These are phyloP conservation scores for Pollenia labialis DNA, from an alignment of 2,888 invertebrate genomes.

Conservation along the genomic window DNA sequence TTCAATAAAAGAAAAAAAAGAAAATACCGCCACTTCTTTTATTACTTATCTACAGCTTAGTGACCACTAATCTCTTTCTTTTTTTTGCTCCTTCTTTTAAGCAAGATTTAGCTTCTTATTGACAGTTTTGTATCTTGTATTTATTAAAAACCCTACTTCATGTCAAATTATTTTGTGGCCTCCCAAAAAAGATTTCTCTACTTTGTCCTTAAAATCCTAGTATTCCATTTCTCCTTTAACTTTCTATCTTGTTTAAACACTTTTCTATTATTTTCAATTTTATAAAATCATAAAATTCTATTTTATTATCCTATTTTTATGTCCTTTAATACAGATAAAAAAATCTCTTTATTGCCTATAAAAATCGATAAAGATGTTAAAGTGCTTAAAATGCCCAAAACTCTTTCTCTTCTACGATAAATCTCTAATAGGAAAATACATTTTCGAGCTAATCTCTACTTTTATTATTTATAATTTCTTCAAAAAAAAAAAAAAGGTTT, in stretches of 20 bases:
- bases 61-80: too few relatives aligned
- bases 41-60: too few relatives aligned
- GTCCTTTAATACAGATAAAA: background rate
- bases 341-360: constrained; percentile 48
- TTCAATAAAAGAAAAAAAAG: too few relatives aligned
- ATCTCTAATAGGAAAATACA: constrained; percentile 25
- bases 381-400: constrained; percentile 44
- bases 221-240: background rate
- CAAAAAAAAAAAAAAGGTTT: background rate
- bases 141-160: too few relatives aligned
- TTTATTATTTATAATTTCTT: constrained; percentile 40
- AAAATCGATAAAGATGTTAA: constrained; percentile 73
- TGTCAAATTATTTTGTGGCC: too few relatives aligned
- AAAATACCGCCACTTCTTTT: too few relatives aligned
- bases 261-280: constrained; percentile 31
- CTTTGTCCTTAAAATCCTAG: too few relatives aligned
- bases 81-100: too few relatives aligned
- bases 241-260: background rate
- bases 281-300: constrained; percentile 37
- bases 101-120: too few relatives aligned
- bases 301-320: constrained; percentile 26
- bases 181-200: too few relatives aligned
- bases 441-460: constrained; percentile 40
- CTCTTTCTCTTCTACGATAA: constrained; percentile 10
- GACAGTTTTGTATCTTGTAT: too few relatives aligned